Base-by-base conservation (phyloP, 2,888 invertebrate genomes). In the Ormyrus labotus region DNA sequence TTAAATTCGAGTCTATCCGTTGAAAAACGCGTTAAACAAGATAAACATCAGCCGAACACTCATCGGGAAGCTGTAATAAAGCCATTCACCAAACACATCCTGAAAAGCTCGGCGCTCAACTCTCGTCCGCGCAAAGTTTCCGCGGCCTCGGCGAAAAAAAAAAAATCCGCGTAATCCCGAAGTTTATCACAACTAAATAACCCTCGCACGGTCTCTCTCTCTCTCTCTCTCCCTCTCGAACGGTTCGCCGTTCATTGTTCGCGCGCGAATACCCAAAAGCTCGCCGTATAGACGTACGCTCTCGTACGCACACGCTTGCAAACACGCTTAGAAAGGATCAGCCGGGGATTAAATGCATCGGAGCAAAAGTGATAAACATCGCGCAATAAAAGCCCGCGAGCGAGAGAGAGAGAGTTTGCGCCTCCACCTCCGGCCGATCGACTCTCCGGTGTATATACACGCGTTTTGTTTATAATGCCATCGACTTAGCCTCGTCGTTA, bases 301-400 rank as follows among this genome's bases (percentile, higher is more conserved):
- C 34, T 34, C 34, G 34, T 34, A 34, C 47, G 55, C 11, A 50
- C 0, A 55, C 10, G 10, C 19, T 9, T 34, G 34, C 48, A 50
- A 50, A 47, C 60, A 34, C 58, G 45, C 13, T 67, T 48, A 58
- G 34, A 57, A 78, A 58, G 63, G 80, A 19, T 69, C 67, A 70
- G 70, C 72, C 6, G 8, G 34, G 63, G 71, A 68, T 76, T 68
- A 79, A 63, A 74, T 45, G 73, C 63, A 73, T 73, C 60, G 11
- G 11, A 34, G 55, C 68, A 75, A 76, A 67, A 68, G 76, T 72
- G 72, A 77, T 80, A 76, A 80, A 68, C 57, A 80, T 80, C 68
- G 76, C 11, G 13, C 19, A 63, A 73, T 77, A 69, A 77, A 77
- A 69, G 76, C 61, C 13, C 9, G 34, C 13, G 34, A 34, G 34